A percentile compares a stretch with the other conserved stretches of the same genome.
These are phyloP conservation scores for Adelges cooleyi DNA, from an alignment of 1,140 invertebrate genomes.

Conservation along the genomic window DNA sequence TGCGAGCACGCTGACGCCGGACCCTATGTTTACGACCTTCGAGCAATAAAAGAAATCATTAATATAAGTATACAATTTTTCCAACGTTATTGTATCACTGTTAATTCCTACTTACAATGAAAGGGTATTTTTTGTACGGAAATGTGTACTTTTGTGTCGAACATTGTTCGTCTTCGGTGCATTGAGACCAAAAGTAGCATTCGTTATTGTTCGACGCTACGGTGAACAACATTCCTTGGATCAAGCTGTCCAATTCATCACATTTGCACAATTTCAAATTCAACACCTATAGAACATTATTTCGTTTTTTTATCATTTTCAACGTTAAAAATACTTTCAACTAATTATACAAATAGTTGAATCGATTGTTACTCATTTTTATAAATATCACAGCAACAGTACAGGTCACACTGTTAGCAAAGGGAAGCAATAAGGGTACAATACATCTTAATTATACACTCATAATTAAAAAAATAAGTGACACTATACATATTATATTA, in stretches of 20 bases:
- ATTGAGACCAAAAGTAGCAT: constrained; percentile 87
- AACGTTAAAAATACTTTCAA: too few relatives aligned
- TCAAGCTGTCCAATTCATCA: constrained; percentile 91
- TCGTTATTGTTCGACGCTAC: constrained; percentile 80
- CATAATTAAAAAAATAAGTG: too few relatives aligned
- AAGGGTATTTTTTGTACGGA: constrained; percentile 80
- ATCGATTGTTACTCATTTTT: too few relatives aligned
- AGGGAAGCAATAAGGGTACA: too few relatives aligned
- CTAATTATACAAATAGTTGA: too few relatives aligned
- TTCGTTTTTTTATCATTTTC: too few relatives aligned
- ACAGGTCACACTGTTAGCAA: too few relatives aligned
- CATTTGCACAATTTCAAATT: constrained; percentile 89
- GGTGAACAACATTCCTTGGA: constrained; percentile 89
- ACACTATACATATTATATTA: too few relatives aligned
- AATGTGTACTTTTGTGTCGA: constrained; percentile 71
- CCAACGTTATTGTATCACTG: not conserved
- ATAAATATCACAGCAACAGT: too few relatives aligned
- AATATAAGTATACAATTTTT: too few relatives aligned
- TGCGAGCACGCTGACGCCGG: constrained; percentile 88
- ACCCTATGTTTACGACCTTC: constrained; percentile 90
- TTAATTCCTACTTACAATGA: constrained; percentile 53
- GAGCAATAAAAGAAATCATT: constrained; percentile 35
- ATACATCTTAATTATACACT: too few relatives aligned
- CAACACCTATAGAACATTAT: constrained; percentile 64
- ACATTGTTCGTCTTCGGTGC: constrained; percentile 56